Evolutionary conservation across 2,797 vertebrate genomes (phyloP), one percentile per base, ranked within the genome.

Genomic region (Carapus acus): DNA sequence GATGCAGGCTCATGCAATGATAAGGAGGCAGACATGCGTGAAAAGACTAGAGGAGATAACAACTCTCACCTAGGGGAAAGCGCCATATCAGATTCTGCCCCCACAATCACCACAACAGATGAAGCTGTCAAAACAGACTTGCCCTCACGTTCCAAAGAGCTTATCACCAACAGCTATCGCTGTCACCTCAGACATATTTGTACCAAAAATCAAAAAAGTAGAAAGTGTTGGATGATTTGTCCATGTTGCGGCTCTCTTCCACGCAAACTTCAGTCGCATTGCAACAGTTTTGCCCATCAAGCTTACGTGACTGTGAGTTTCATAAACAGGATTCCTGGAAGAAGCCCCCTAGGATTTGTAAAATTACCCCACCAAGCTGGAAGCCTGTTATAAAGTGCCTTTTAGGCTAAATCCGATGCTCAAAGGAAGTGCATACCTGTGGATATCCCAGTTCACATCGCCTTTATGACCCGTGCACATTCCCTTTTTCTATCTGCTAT

Each of bases 1-100:
- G 74, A 58, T 70, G 62, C 48, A 62, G 67, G 57, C 59, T 50
- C 2, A 2, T 23, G 57, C 49, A 46, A 52, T 40, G 84, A 86
- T 86, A 87, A 86, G 74, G 16, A 15, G 45, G 69, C 80, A 82
- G 85, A 85, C 83, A 80, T 86, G 86, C 81, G 52, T 87, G 83
- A 86, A 86, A 76, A 76, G 70, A 16, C 67, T 51, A 59, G 65
- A 50, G 58, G 17, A 58, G 86, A 88, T 86, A 84, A 81, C 71
- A 38, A 43, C 74, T 69, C 66, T 83, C 77, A 81, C 84, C 80
- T 71, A 66, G 57, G 69, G 73, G 74, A 74, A 65, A 49, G 64
- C 47, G 39, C 61, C 58, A 47, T 83, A 85, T 88, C 85, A 68
- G 76, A 81, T 85, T 81, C 75, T 76, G 46, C 34, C 65, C 58